Percentiles rank a stretch among this genome's conserved stretches.
Evolutionary conservation across 2,888 invertebrate species (phyloP).

Genomic region (Harpagoxenus sublaevis): DNA sequence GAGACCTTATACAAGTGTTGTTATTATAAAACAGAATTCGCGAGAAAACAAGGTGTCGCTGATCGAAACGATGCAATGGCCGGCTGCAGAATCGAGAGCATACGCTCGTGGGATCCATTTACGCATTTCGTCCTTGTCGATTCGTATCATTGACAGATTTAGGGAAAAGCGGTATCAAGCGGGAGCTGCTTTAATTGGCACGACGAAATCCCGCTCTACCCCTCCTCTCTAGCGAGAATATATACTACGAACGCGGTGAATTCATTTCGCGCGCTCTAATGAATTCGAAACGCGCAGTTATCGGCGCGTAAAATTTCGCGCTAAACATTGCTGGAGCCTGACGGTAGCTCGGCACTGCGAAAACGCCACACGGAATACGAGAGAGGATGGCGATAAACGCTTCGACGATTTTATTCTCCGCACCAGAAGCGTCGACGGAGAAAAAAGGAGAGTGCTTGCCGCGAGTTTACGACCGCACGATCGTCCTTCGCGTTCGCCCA

Average conservation of each 20-base stretch:
- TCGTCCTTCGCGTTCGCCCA: constrained; percentile 5
- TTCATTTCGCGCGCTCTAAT: constrained; percentile 68
- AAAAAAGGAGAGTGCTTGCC: background rate
- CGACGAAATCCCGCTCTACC: constrained; percentile 43
- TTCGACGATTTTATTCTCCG: constrained; percentile 39
- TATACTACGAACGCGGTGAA: constrained; percentile 43
- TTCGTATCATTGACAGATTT: constrained; percentile 77
- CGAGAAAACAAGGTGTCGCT: constrained; percentile 22
- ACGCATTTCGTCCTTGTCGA: constrained; percentile 66
- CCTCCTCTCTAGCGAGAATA: constrained; percentile 53
- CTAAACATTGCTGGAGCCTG: constrained; percentile 63
- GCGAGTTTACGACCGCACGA: constrained; percentile 31
- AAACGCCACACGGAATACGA: constrained; percentile 9
- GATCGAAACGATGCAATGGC: constrained; percentile 9
- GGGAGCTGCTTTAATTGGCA: constrained; percentile 72
- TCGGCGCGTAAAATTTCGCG: constrained; percentile 58
- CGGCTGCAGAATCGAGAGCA: constrained; percentile 11
- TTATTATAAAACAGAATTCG: constrained; percentile 33
- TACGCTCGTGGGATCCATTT: constrained; percentile 24
- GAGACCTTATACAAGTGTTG: constrained; percentile 22
- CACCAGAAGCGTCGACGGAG: background rate
- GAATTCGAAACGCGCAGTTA: constrained; percentile 70
- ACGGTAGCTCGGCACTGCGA: constrained; percentile 53
- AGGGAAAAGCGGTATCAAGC: constrained; percentile 66
- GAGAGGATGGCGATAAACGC: constrained; percentile 35